A percentile compares a stretch with the other conserved stretches of the same genome.
Conservation (phyloP, 2,797 vertebrate genomes). For the Neoniphon sammara region DNA sequence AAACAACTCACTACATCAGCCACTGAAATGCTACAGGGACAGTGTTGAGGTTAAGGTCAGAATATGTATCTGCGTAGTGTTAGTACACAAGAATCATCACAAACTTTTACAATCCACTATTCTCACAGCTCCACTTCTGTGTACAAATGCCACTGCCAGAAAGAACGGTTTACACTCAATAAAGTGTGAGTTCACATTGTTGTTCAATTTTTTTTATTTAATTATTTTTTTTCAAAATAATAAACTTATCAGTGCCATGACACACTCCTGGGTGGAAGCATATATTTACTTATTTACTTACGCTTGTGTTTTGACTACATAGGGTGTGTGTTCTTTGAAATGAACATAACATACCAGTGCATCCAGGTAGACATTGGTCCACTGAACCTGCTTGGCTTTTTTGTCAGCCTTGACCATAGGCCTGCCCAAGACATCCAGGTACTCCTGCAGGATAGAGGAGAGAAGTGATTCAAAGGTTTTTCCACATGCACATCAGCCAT, state of each 20-base stretch:
- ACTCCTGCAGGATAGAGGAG: slow-evolving; percentile 85
- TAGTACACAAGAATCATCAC: slow-evolving; percentile 11
- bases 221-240: no score
- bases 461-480: neutral
- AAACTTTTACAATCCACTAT: slow-evolving; percentile 12
- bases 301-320: neutral
- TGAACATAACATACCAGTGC: slow-evolving; percentile 87
- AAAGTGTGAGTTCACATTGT: no score
- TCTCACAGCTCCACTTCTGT: neutral
- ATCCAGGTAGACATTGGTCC: slow-evolving; percentile 98
- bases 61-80: slow-evolving; percentile 4
- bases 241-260: neutral
- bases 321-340: neutral
- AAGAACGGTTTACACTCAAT: no score
- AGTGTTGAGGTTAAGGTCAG: slow-evolving; percentile 36
- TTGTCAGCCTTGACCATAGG: slow-evolving; percentile 93
- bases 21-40: slow-evolving; percentile 22
- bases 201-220: no score
- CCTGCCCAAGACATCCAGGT: slow-evolving; percentile 96
- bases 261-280: neutral
- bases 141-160: neutral
- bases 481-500: neutral
- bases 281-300: neutral
- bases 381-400: slow-evolving; percentile 93
- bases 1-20: neutral